Conservation (phyloP, 2,888 invertebrate genomes). For the Drosophila lutescens region DNA sequence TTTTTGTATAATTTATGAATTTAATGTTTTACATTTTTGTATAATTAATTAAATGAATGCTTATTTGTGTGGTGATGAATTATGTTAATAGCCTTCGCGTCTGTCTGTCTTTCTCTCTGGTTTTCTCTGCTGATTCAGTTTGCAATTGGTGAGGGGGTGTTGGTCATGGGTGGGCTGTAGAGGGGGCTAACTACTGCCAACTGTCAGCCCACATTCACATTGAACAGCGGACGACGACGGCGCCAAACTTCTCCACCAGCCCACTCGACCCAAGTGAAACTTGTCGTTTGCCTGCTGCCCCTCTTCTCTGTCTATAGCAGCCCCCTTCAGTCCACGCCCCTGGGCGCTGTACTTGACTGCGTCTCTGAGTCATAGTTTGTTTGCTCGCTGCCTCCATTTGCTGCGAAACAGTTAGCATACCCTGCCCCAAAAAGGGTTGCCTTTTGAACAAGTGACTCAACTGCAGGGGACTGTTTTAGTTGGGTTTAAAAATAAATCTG, state of each 20-base stretch:
- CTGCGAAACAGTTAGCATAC: constrained; percentile 23
- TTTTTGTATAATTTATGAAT: constrained; percentile 40
- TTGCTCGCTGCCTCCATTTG: constrained; percentile 20
- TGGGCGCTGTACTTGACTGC: constrained; percentile 30
- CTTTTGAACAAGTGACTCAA: constrained; percentile 14
- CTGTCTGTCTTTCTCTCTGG: neutral
- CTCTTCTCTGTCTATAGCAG: neutral
- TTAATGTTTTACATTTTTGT: constrained; percentile 58
- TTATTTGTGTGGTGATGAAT: constrained; percentile 47
- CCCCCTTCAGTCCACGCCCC: constrained; percentile 20
- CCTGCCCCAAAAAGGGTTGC: constrained; percentile 26
- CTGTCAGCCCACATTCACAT: constrained; percentile 32
- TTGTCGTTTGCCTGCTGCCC: constrained; percentile 13
- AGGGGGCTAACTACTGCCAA: constrained; percentile 24
- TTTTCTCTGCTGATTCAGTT: constrained; percentile 4
- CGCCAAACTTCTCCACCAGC: constrained; percentile 33
- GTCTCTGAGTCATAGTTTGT: constrained; percentile 42
- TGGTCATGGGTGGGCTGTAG: neutral
- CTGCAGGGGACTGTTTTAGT: neutral
- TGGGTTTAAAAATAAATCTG: constrained; percentile 6
- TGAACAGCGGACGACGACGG: constrained; percentile 9
- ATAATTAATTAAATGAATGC: constrained; percentile 58
- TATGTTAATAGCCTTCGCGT: constrained; percentile 36
- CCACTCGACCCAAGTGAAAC: constrained; percentile 41
- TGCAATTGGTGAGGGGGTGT: constrained; percentile 7